A percentile compares a stretch with the other conserved stretches of the same genome.
Evolutionary conservation across 2,797 vertebrate species (phyloP).

Genomic region (Spinus pinus): DNA sequence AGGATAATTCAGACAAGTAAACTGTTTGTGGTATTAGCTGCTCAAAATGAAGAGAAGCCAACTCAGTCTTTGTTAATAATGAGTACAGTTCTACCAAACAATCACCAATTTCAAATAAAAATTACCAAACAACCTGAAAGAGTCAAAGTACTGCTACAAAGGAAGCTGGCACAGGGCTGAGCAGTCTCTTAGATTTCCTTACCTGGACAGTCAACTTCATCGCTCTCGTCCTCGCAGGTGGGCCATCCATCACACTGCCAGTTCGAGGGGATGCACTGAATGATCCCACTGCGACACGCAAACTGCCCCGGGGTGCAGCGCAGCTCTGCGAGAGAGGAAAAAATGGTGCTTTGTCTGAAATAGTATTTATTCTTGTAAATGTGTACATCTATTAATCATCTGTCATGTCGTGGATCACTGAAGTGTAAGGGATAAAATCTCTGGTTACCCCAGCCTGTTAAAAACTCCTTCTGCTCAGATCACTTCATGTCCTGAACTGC

Average conservation of each 20-base stretch:
- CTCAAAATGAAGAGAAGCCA: not conserved
- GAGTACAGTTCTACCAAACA: not conserved
- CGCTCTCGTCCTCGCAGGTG: constrained; percentile 94
- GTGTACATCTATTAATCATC: not conserved
- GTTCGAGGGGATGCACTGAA: constrained; percentile 93
- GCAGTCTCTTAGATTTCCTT: constrained; percentile 45
- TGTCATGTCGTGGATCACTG: accelerated
- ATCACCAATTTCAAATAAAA: not conserved
- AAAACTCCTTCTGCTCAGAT: not conserved
- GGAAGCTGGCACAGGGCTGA: not conserved
- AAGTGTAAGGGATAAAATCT: accelerated
- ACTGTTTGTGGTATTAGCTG: not conserved
- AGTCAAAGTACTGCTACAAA: not conserved
- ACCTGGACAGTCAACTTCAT: constrained; percentile 95
- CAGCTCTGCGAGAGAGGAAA: constrained; percentile 79
- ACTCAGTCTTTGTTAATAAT: not conserved
- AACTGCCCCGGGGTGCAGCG: constrained; percentile 92
- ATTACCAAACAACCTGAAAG: not conserved
- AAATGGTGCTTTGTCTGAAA: not conserved
- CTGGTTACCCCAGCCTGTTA: not conserved
- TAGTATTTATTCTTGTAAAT: not conserved
- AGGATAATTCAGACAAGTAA: not conserved
- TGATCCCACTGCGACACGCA: constrained; percentile 90
- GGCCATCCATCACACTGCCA: constrained; percentile 98
- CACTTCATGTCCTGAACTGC: not conserved